Evolutionary conservation across 2,888 invertebrate species (phyloP).

Genomic region (Bugulina stolonifera): DNA sequence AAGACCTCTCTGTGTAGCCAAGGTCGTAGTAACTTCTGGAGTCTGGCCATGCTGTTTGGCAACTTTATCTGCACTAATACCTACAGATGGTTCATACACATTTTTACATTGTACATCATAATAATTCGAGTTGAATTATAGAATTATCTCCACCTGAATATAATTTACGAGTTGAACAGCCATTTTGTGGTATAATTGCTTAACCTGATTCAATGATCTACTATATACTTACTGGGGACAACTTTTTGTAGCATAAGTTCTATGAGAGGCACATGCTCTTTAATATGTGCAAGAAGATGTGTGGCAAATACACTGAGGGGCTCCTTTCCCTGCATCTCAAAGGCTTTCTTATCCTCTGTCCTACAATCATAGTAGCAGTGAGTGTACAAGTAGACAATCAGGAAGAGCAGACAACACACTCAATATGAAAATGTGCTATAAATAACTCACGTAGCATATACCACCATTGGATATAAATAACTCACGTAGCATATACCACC

Average conservation of each 20-base stretch:
- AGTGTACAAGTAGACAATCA: too few relatives aligned
- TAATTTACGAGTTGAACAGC: too few relatives aligned
- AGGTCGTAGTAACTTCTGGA: constrained; percentile 50
- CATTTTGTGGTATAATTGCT: too few relatives aligned
- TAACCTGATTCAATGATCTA: too few relatives aligned
- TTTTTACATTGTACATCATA: too few relatives aligned
- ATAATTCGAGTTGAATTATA: too few relatives aligned
- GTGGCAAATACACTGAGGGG: constrained; percentile 22
- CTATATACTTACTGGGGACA: constrained; percentile 15
- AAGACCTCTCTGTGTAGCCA: constrained; percentile 45
- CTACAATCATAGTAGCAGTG: too few relatives aligned
- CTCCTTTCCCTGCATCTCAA: constrained; percentile 33
- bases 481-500: neutral
- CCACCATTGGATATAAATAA: constrained; percentile 41
- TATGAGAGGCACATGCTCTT: constrained; percentile 31
- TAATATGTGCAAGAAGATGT: constrained; percentile 36
- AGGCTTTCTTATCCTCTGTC: constrained; percentile 39
- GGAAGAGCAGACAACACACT: too few relatives aligned
- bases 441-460: constrained; percentile 24
- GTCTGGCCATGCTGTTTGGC: constrained; percentile 45
- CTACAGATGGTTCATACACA: too few relatives aligned
- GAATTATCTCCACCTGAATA: too few relatives aligned
- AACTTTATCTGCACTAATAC: constrained; percentile 41
- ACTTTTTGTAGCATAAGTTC: constrained; percentile 31
- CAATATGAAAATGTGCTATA: too few relatives aligned